Evolutionary conservation across 2,797 vertebrate species (phyloP).

Genomic region (Pampus argenteus): DNA sequence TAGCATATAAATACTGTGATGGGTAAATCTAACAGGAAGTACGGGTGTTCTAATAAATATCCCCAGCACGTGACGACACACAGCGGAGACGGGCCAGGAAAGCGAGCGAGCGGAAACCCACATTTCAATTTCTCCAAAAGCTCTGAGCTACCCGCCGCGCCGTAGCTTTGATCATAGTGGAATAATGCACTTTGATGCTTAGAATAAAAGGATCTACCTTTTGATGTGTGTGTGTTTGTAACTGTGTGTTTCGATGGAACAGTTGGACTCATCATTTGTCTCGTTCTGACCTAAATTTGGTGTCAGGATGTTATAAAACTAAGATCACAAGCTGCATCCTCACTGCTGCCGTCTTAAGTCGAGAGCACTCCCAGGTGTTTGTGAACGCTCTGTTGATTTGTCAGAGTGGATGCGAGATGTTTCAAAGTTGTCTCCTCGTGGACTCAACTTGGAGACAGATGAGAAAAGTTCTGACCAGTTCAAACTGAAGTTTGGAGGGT

Average conservation of each 20-base stretch:
- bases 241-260: constrained; percentile 57
- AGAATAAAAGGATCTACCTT: constrained; percentile 77
- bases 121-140: constrained; percentile 74
- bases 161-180: constrained; percentile 78
- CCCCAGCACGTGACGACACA: constrained; percentile 7
- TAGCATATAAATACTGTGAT: constrained; percentile 37
- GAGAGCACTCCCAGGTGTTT: constrained; percentile 37
- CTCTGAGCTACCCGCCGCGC: constrained; percentile 61
- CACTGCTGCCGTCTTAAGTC: constrained; percentile 6
- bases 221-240: constrained; percentile 68
- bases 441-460: constrained; percentile 28
- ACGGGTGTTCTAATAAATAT: constrained; percentile 50
- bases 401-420: not conserved
- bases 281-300: constrained; percentile 61
- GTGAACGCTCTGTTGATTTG: constrained; percentile 2
- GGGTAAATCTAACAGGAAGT: constrained; percentile 35
- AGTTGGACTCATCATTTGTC: constrained; percentile 61
- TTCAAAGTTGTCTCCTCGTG: constrained; percentile 19
- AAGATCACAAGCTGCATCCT: constrained; percentile 45
- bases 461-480: constrained; percentile 39
- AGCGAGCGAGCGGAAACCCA: constrained; percentile 55
- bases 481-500: constrained; percentile 11
- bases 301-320: constrained; percentile 54
- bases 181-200: constrained; percentile 80
- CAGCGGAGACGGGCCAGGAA: constrained; percentile 35